Base-by-base conservation (phyloP, 2,797 vertebrate genomes). In the Cheirogaleus major region DNA sequence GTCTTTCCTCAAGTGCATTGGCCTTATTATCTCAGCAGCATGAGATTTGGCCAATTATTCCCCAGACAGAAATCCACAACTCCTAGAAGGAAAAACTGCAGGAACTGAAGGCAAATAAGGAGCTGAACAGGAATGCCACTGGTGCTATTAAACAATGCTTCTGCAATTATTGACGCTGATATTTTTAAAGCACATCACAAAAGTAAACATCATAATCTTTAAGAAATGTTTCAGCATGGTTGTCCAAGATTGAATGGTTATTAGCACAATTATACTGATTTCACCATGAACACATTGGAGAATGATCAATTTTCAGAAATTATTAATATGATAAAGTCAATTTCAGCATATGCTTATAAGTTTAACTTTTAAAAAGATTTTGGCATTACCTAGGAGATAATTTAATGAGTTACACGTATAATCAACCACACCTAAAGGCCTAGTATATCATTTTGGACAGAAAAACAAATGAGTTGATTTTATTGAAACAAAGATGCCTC, bases 131-230 rank as follows among this genome's bases (percentile, higher is more conserved):
- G 67, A 91, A 76, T 10, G 25, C 48, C 45, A 85, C 4, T 57
- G 30, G 27, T 94, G 73, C 38, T 94, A 57, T 79, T 89, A 86
- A 96, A 89, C 55, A 65, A 79, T 86, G 17, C 48, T 80, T 80
- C 79, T 76, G 17, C 50, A 96, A 75, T 97, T 91, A 79, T 97
- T 91, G 41, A 72, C 45, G 92, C 41, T 94, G 32, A 75, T 82
- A 88, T 89, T 79, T 83, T 95, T 88, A n/a, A 82, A 52, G n/a
- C 5, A 78, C 9, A 52, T 59, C 38, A 67, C 20, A 78, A 43
- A 90, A 89, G 67, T 79, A 89, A 96, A 76, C 30, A 93, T 9
- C 61, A 35, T 52, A 89, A 84, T 79, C 11, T 75, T 61, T 52
- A 95, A 93, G 81, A 65, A 17, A 41, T 93, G 27, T 70, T 93